A percentile compares a stretch with the other conserved stretches of the same genome.
phyloP scores from a whole-genome alignment of 2,888 invertebrate species.

The Drosophila fulvimacula region DNA sequence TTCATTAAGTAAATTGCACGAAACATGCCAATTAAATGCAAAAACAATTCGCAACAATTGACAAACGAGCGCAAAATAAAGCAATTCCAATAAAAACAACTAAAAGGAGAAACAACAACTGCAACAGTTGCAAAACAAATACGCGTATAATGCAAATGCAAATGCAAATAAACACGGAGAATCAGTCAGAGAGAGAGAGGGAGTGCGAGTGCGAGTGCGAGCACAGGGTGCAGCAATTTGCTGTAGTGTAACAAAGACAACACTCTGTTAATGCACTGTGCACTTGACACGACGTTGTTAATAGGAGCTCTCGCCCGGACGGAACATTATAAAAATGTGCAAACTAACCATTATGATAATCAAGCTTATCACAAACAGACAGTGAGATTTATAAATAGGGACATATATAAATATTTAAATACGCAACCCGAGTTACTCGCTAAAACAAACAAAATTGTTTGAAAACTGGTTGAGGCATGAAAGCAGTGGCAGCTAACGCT shows the following conservation, averaged over 20 bases:
- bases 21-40: conserved; percentile 67
- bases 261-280: conserved; percentile 30
- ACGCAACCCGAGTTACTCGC: conserved; percentile 72
- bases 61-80: conserved; percentile 53
- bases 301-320: conserved; percentile 14
- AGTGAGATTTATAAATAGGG: conserved; percentile 62
- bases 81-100: conserved; percentile 37
- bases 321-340: conserved; percentile 39
- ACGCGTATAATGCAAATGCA: conserved; percentile 42
- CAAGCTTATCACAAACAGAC: conserved; percentile 68
- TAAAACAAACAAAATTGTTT: conserved; percentile 59
- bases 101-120: conserved; percentile 23
- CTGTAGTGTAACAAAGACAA: conserved; percentile 1
- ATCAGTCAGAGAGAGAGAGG: not conserved
- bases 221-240: not conserved
- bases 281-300: conserved; percentile 46
- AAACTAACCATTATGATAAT: conserved; percentile 70
- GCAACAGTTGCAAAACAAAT: conserved; percentile 35
- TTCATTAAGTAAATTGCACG: conserved; percentile 67
- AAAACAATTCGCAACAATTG: conserved; percentile 49
- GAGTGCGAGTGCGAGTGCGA: not conserved
- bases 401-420: conserved; percentile 73
- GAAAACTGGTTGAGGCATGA: conserved; percentile 4
- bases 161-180: conserved; percentile 11
- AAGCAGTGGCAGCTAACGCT: conserved; percentile 20